Evolutionary conservation across 2,888 invertebrate genomes (phyloP), one percentile per base, ranked within the genome.

Genomic region (Eristalis intricaria): DNA sequence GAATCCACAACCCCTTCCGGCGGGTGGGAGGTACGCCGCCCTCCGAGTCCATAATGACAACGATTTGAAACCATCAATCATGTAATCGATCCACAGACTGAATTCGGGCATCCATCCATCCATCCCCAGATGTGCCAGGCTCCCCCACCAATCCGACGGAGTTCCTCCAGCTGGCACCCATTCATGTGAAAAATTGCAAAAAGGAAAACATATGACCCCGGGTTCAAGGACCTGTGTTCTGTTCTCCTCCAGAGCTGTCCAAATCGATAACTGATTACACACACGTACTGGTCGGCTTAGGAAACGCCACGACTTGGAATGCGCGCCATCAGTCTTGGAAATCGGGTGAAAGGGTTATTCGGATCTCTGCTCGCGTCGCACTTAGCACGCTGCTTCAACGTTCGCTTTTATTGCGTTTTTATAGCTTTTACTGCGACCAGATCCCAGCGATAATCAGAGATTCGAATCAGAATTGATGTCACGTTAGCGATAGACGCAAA

Each of bases 161-260:
- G 38, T 32, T 61, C 60, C 56, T 73, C 58, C 13, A 22, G 35
- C 29, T 19, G 19, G 32, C 60, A 58, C 23, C 40, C 81, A 75
- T 40, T 81, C 75, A 63, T 81, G 81, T 81, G 80, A 73, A 68
- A 80, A 80, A 80, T 80, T 80, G 68, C 65, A 68, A 73, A 66
- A 40, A 69, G 29, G 10, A 35, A 22, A 66, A 2, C 43, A 4
- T 8, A 19, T 26, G 38, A 66, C 60, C 50, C 75, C 26, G 32
- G 61, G 79, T 73, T 80, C 79, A 66, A 66, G 60, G 79, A 73
- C 79, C 79, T 73, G 1, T 32, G 32, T 32, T 32, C 32, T 32
- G 50, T 26, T 80, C 38, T 75, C 56, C 23, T 38, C 40, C 32
- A 22, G 60, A 60, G 65, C 29, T 60, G 38, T 60, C 50, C 50